These are phyloP conservation scores for Patiria miniata DNA, from an alignment of 35 echinoderm and acorn worm genomes.

Conservation along the genomic window DNA sequence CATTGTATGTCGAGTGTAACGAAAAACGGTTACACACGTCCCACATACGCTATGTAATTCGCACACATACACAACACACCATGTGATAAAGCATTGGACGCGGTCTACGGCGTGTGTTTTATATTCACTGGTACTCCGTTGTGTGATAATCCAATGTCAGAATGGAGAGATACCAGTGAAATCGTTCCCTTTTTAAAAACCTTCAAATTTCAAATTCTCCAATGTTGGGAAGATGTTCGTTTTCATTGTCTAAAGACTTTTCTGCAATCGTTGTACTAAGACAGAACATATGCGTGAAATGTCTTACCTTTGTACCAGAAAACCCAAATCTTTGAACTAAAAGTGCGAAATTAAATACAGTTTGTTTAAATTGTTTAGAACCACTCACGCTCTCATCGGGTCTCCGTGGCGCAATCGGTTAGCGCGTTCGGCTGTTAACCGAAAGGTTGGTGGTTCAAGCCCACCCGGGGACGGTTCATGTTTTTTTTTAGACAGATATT, in stretches of 20 bases:
- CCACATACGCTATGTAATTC: not conserved
- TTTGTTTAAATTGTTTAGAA: not conserved
- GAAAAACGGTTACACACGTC: not conserved
- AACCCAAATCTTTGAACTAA: too few relatives aligned
- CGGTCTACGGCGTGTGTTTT: not conserved
- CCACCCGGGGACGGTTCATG: conserved; percentile 69
- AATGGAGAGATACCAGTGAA: too few relatives aligned
- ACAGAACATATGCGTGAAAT: too few relatives aligned
- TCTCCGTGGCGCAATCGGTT: conserved; percentile 95
- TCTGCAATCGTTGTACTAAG: too few relatives aligned
- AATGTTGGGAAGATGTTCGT: too few relatives aligned
- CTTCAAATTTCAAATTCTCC: too few relatives aligned
- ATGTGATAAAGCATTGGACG: conserved; percentile 20
- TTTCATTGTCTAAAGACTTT: too few relatives aligned
- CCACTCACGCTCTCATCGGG: not conserved
- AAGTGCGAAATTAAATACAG: not conserved
- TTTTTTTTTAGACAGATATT: too few relatives aligned
- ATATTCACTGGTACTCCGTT: conserved; percentile 9
- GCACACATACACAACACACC: not conserved
- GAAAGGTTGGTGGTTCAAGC: conserved; percentile 99
- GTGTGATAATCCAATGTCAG: too few relatives aligned
- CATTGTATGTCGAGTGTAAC: conserved; percentile 16
- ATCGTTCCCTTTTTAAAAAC: too few relatives aligned
- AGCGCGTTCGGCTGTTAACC: conserved; percentile 99
- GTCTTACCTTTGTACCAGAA: too few relatives aligned